Conservation (phyloP, 2,113 vertebrate genomes). For the Microtus oregoni region DNA sequence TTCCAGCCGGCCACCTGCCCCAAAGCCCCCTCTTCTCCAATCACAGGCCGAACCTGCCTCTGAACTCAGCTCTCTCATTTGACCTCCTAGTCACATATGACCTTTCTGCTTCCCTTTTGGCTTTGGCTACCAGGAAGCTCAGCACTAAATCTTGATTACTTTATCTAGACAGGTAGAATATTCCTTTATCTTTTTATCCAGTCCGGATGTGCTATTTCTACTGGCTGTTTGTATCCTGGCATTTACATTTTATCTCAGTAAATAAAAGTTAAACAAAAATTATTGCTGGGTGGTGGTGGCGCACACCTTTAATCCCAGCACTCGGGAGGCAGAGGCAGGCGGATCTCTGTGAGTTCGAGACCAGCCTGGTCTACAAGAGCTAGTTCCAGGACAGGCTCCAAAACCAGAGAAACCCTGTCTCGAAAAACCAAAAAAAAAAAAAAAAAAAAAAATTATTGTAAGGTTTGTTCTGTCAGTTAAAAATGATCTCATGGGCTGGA, state of each 20-base stretch:
- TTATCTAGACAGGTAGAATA: background rate
- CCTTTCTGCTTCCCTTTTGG: background rate
- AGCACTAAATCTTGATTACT: background rate
- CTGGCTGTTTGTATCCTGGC: background rate
- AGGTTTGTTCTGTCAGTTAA: background rate
- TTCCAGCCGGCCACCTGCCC: background rate
- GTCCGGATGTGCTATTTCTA: background rate
- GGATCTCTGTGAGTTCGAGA: no score
- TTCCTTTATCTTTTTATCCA: background rate
- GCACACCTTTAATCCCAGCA: no score
- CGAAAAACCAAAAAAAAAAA: no score
- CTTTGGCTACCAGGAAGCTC: conserved; percentile 53
- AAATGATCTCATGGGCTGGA: background rate
- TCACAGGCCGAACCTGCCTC: no score
- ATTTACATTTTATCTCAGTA: background rate
- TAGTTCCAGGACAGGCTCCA: no score
- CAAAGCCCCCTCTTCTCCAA: background rate
- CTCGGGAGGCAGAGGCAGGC: no score
- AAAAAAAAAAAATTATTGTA: background rate
- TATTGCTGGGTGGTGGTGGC: background rate
- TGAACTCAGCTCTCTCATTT: background rate
- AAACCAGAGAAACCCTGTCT: no score
- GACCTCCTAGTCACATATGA: background rate
- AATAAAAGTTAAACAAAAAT: background rate
- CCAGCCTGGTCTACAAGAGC: no score